These are phyloP conservation scores for Selenia dentaria DNA, from an alignment of 2,888 invertebrate species.

Conservation along the genomic window DNA sequence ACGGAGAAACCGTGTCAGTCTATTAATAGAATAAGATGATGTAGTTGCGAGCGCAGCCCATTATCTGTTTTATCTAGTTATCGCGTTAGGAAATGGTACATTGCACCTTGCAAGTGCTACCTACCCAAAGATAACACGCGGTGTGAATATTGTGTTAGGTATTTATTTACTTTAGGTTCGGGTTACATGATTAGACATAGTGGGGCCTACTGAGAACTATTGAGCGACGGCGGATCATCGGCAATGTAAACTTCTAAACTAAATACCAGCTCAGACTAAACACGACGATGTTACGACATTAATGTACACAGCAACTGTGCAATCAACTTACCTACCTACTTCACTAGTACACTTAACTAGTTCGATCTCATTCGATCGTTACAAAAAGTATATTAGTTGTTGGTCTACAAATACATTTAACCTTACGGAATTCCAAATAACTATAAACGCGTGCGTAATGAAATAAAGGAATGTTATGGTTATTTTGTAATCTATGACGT, in stretches of 20 bases:
- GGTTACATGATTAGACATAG: constrained; percentile 48
- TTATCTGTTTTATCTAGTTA: constrained; percentile 27
- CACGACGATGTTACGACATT: constrained; percentile 33
- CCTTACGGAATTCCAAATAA: too few relatives aligned
- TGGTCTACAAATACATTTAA: too few relatives aligned
- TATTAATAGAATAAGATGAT: constrained; percentile 12
- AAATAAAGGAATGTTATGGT: background rate
- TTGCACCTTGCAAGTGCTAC: constrained; percentile 30
- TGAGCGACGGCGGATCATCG: constrained; percentile 45
- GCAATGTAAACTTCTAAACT: constrained; percentile 45
- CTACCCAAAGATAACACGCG: constrained; percentile 30
- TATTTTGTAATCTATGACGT: constrained; percentile 15
- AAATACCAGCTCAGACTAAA: constrained; percentile 49
- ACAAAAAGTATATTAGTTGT: background rate
- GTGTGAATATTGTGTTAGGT: constrained; percentile 30
- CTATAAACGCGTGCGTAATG: too few relatives aligned
- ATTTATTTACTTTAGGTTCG: constrained; percentile 35
- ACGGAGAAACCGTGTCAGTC: background rate
- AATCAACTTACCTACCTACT: background rate
- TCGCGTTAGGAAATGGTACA: constrained; percentile 29
- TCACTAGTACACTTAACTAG: background rate
- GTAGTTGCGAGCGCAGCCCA: constrained; percentile 14
- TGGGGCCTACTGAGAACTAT: constrained; percentile 43
- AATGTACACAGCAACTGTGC: constrained; percentile 4
- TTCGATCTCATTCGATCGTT: background rate